Evolutionary conservation across 2,113 vertebrate species (phyloP), one percentile per base, ranked within the genome.

Genomic region (Mustela nigripes): DNA sequence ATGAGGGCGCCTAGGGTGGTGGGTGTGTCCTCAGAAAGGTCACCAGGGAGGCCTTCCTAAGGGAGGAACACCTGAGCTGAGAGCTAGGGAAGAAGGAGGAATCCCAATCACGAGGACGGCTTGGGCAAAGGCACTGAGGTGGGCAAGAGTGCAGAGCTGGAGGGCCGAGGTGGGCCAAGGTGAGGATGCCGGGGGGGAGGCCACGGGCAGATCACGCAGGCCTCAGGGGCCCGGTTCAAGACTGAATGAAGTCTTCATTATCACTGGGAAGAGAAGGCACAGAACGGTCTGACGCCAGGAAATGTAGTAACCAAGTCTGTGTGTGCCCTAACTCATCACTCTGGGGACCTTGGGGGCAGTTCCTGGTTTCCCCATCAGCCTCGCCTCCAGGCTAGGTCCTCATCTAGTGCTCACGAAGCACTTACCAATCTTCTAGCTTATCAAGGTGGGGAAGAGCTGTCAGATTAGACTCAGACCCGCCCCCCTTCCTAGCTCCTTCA

Each of bases 271-370:
- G 22, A 76, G 24, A 24, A 53, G 63, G 60, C 7, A 1, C 1
- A 11, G 15, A 1, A 33, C 0, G 1, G 12, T 24, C 36, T 31
- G 21, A 42, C 0, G 21, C 39, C 24, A 50, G 71, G 53, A 19
- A 0, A 0, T 3, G 24, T 28, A 12, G 36, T 1, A 53, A 65
- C 1, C n/a, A 53, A 28, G 11, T 50, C 74, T 3, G 76, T 1
- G 1, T 31, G 15, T 67, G 76, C 74, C 67, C 88, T 33, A 33
- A 31, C 11, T 18, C 73, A 42, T 60, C 36, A 1, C 36, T 88
- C 21, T 1, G 31, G 58, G n/a, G 33, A 21, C 53, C 1, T 2
- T 1, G 48, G 36, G 19, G 67, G 82, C 39, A 6, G 15, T 1
- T 28, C 50, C 53, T 0, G 21, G 74, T 7, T 28, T 39, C 31